Conservation (phyloP, 2,888 invertebrate species). For the Arge pagana region DNA sequence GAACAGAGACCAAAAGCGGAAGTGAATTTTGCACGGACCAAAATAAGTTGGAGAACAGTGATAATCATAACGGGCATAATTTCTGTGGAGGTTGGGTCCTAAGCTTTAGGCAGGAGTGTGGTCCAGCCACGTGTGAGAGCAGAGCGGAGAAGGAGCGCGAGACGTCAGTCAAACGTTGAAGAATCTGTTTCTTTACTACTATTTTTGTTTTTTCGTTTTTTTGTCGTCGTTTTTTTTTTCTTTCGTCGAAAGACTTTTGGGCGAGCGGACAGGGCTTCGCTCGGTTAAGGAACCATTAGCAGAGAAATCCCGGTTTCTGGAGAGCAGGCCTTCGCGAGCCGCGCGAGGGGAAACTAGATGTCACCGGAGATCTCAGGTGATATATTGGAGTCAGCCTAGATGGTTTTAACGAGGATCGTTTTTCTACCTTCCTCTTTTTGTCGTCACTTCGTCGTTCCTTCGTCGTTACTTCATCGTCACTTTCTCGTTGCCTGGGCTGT, state of each 20-base stretch:
- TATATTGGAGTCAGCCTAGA: conserved; percentile 42
- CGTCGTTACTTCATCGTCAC: neutral
- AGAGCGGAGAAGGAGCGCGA: conserved; percentile 17
- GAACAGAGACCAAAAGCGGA: no score
- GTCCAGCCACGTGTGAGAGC: conserved; percentile 18
- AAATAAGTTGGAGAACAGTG: no score
- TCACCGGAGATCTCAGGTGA: conserved; percentile 50
- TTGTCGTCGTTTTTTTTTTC: conserved; percentile 9
- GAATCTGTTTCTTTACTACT: no score
- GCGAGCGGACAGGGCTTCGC: neutral
- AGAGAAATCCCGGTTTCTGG: conserved; percentile 46
- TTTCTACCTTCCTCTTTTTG: neutral
- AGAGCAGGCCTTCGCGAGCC: conserved; percentile 24
- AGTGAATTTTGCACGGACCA: no score
- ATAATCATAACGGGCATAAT: no score
- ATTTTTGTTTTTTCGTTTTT: no score
- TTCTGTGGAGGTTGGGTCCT: no score
- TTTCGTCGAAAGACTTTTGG: neutral
- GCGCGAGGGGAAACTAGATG: conserved; percentile 43
- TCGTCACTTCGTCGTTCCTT: neutral
- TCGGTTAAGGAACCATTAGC: conserved; percentile 55
- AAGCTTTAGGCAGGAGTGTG: no score
- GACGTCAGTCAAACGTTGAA: conserved; percentile 18
- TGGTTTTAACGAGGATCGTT: conserved; percentile 22
- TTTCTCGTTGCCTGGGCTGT: no score